Base-by-base conservation (phyloP, 1,140 invertebrate genomes). In the Atta texana region DNA sequence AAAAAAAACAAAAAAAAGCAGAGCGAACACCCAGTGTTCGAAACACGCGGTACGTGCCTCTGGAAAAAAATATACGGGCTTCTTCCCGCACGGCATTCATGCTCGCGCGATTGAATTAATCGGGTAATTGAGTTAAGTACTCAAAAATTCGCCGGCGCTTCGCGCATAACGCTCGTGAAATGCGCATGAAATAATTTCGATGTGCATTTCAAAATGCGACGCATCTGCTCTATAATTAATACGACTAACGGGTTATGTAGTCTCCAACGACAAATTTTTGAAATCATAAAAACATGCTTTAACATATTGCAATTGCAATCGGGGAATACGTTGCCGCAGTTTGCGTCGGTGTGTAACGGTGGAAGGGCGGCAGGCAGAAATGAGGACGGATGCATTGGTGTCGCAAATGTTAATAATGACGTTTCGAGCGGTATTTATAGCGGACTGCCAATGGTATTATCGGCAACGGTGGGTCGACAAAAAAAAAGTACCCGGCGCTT, bases 191-290 rank as follows among this genome's bases (percentile, higher is more conserved):
- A 85, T 85, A 85, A 77, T 85, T 85, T 66, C 84, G 75, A 86
- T 86, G 76, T 69, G 64, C 75, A 86, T 86, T 86, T 86, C 85
- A 80, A 86, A 86, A 69, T 66, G 85, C 24, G 24, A 53, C 76
- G 76, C 85, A 69, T 34, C 85, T 59, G 85, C 53, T 80, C 51
- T 69, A 80, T 86, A 86, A 86, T 86, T 86, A 86, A 86, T 86
- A 86, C 76, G 51, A 51, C 76, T 69, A 80, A 80, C 75, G 64
- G 76, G 76, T 86, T 80, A 68, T 81, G 85, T 82, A 69, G 76
- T 86, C 85, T 81, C 76, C 85, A 86, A 80, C 63, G 85, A 86
- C 85, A 69, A 80, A 86, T 80, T 86, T 86, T 86, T 80, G 85
- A 57, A 86, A 80, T 80, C 85, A 86, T 86, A 86, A 86, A 80